A percentile compares a stretch with the other conserved stretches of the same genome.
phyloP scores from a whole-genome alignment of 2,888 invertebrate species.

The Odontothrips loti region DNA sequence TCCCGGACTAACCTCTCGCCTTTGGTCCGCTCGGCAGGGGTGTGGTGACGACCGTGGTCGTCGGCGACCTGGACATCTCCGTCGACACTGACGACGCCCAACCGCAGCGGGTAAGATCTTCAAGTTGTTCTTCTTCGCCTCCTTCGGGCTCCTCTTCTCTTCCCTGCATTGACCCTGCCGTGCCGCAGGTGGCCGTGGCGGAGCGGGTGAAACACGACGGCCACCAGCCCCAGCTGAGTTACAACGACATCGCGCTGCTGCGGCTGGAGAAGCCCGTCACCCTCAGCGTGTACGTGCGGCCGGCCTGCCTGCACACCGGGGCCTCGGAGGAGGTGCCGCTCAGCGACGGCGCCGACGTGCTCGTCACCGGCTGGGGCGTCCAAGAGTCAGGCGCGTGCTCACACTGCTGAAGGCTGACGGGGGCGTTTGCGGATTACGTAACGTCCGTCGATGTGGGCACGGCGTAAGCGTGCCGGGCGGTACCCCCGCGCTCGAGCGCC shows the following conservation, averaged over 20 bases:
- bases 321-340: not conserved
- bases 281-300: slow-evolving; percentile 3
- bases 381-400: not conserved
- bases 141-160: no score
- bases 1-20: not conserved
- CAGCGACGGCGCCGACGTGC: not conserved
- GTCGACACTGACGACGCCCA: not conserved
- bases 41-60: not conserved
- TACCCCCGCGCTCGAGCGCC: not conserved
- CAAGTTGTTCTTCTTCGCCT: no score
- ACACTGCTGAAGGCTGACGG: not conserved
- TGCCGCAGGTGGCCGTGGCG: not conserved
- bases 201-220: not conserved
- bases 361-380: slow-evolving; percentile 14
- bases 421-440: not conserved
- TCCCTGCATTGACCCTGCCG: no score
- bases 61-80: not conserved
- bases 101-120: not conserved
- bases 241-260: slow-evolving; percentile 12
- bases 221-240: not conserved
- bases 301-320: slow-evolving; percentile 2
- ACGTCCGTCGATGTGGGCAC: not conserved
- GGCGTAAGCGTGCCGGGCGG: not conserved
- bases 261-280: not conserved
- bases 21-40: not conserved